A percentile compares a stretch with the other conserved stretches of the same genome.
Evolutionary conservation across 2,888 invertebrate species (phyloP).

Genomic region (Ramazzottius varieornatus): DNA sequence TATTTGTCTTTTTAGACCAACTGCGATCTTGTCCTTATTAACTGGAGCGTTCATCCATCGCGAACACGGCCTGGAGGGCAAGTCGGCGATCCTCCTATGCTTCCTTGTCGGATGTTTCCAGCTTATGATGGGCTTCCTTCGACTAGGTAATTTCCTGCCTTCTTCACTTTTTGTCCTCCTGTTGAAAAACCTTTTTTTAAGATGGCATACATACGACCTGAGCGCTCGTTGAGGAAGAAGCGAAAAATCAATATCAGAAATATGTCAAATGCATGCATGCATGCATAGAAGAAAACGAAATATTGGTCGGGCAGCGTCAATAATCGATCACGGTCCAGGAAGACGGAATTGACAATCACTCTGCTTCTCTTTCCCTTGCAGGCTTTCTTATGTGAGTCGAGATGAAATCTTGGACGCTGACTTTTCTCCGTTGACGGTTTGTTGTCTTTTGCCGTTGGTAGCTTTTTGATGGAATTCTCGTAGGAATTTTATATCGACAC

Average conservation of each 20-base stretch:
- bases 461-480: too few relatives aligned
- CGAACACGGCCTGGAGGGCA: slow-evolving; percentile 9
- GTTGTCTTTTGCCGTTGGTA: too few relatives aligned
- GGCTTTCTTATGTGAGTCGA: slow-evolving; percentile 7
- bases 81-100: slow-evolving; percentile 19
- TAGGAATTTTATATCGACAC: slow-evolving; percentile 6
- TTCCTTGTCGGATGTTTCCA: slow-evolving; percentile 20
- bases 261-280: background rate
- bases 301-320: too few relatives aligned
- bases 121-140: slow-evolving; percentile 19
- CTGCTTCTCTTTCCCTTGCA: background rate
- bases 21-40: slow-evolving; percentile 22
- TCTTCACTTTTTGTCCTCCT: slow-evolving; percentile 4
- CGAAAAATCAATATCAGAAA: slow-evolving; percentile 5
- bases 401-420: too few relatives aligned
- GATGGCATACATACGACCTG: background rate
- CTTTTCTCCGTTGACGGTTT: too few relatives aligned
- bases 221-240: background rate
- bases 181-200: too few relatives aligned
- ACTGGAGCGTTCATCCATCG: background rate
- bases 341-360: too few relatives aligned
- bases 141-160: slow-evolving; percentile 16
- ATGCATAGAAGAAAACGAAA: too few relatives aligned
- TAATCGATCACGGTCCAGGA: too few relatives aligned
- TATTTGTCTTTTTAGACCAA: slow-evolving; percentile 15